A percentile compares a stretch with the other conserved stretches of the same genome.
phyloP scores from a whole-genome alignment of 2,113 vertebrate species.

The Lathamus discolor region DNA sequence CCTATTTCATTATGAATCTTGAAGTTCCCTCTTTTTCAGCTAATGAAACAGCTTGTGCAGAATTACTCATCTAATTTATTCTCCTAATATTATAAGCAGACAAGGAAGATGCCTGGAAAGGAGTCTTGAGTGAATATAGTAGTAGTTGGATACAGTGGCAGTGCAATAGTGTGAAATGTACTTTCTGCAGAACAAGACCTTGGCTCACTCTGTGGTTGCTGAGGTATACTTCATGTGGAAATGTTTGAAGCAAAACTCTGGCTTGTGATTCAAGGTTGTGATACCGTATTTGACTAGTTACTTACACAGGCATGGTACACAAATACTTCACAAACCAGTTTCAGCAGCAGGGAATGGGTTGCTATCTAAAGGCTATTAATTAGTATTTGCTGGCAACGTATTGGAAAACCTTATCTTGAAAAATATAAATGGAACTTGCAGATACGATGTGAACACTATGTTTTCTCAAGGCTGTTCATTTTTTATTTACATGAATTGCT shows the following conservation, averaged over 20 bases:
- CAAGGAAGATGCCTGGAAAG: not conserved
- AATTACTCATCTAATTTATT: not conserved
- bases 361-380: slow-evolving; percentile 31
- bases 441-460: not conserved
- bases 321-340: slow-evolving; percentile 44
- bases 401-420: slow-evolving; percentile 22
- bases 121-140: not conserved
- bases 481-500: not conserved
- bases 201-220: not conserved
- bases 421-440: slow-evolving; percentile 20
- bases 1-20: not conserved
- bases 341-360: not conserved
- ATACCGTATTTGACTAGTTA: slow-evolving; percentile 1
- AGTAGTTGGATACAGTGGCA: not conserved
- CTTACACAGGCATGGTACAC: not conserved
- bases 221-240: not conserved
- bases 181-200: not conserved
- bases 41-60: not conserved
- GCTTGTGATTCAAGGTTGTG: slow-evolving; percentile 15
- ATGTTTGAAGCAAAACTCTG: not conserved
- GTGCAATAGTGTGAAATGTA: not conserved
- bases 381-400: not conserved
- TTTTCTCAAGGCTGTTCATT: not conserved
- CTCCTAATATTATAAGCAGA: not conserved
- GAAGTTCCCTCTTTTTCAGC: not conserved